Evolutionary conservation across 2,888 invertebrate species (phyloP).

Genomic region (Acronicta aceris): DNA sequence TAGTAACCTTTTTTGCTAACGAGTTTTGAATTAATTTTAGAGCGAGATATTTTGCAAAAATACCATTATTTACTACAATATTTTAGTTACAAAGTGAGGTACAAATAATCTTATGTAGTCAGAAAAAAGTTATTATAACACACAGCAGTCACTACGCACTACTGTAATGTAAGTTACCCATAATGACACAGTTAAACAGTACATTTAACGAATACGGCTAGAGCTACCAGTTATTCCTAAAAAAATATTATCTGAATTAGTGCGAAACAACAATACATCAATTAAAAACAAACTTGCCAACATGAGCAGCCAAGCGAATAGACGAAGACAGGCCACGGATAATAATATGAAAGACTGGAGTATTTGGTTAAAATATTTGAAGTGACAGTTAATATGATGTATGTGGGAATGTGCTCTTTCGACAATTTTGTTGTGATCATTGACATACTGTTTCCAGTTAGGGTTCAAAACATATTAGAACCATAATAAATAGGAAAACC

Average conservation of each 20-base stretch:
- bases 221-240: conserved; percentile 3
- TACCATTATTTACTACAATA: no score
- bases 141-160: no score
- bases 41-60: no score
- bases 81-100: no score
- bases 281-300: conserved; percentile 28
- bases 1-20: not conserved
- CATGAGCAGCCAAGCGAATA: conserved; percentile 24
- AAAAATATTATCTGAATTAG: conserved; percentile 5
- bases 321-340: conserved; percentile 30
- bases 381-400: conserved; percentile 32
- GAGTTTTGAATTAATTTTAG: not conserved
- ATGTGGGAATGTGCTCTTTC: conserved; percentile 25
- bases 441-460: no score
- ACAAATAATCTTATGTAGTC: no score
- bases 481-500: no score
- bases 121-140: no score
- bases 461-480: no score
- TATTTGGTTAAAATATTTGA: conserved; percentile 38
- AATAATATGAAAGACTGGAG: not conserved
- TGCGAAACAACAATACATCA: conserved; percentile 34
- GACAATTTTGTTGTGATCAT: not conserved
- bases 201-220: not conserved
- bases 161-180: no score
- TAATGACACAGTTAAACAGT: no score